A percentile compares a stretch with the other conserved stretches of the same genome.
Evolutionary conservation across 1,140 invertebrate genomes (phyloP).

Genomic region (Stegodyphus mimosarum): DNA sequence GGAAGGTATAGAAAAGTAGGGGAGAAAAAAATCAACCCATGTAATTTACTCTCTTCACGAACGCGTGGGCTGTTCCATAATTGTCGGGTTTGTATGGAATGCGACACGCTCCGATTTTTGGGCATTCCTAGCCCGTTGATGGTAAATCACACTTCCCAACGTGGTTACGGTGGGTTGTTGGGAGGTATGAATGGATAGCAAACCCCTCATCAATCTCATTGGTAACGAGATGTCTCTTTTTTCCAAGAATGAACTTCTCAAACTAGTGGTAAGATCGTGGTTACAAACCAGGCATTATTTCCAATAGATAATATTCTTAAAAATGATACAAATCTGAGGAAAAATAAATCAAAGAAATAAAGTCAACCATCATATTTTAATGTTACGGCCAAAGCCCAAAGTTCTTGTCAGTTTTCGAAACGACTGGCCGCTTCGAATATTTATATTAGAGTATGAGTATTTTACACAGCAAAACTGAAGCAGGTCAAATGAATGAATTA

Average conservation of each 20-base stretch:
- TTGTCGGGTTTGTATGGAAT: constrained; percentile 20
- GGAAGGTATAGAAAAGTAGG: constrained; percentile 9
- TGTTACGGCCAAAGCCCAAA: no score
- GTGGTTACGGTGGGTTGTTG: not conserved
- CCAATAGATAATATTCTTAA: no score
- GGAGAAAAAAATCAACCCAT: constrained; percentile 44
- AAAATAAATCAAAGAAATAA: no score
- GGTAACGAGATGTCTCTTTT: constrained; percentile 49
- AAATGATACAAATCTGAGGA: no score
- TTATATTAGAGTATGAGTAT: no score
- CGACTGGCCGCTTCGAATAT: no score
- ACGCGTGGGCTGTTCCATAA: constrained; percentile 46
- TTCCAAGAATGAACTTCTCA: not conserved
- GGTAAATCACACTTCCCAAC: constrained; percentile 45
- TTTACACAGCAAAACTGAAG: no score
- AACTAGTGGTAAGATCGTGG: no score
- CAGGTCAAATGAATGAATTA: no score
- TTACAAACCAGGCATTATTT: no score
- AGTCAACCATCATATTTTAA: no score
- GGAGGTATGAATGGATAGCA: not conserved
- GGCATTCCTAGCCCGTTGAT: constrained; percentile 13
- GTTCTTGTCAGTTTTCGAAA: no score
- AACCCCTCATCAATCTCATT: constrained; percentile 34
- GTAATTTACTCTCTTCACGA: constrained; percentile 40
- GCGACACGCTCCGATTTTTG: constrained; percentile 35